A percentile compares a stretch with the other conserved stretches of the same genome.
These are phyloP conservation scores for Meloidogyne chitwoodi DNA, from an alignment of 1,140 invertebrate genomes.

Conservation along the genomic window DNA sequence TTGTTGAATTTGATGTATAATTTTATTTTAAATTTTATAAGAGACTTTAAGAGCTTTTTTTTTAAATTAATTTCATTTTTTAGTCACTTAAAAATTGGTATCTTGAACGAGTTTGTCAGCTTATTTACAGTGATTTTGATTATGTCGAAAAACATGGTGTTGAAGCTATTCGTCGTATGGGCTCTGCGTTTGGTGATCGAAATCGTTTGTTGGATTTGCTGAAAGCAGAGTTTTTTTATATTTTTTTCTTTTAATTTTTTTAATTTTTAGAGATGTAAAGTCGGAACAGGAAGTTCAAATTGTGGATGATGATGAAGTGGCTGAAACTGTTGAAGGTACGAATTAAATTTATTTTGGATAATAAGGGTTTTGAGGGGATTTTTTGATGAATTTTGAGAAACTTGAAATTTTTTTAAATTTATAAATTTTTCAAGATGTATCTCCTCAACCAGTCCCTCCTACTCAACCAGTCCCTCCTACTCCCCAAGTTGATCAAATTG, in stretches of 20 bases:
- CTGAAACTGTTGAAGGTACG: neutral
- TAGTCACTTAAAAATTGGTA: constrained; percentile 12
- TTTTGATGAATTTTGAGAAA: no score
- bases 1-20: constrained; percentile 11
- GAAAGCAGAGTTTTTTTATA: neutral
- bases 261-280: constrained; percentile 1
- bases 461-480: no score
- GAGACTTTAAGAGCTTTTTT: no score
- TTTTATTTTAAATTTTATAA: neutral
- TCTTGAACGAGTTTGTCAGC: constrained; percentile 4
- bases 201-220: neutral
- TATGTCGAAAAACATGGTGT: constrained; percentile 6
- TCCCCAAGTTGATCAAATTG: no score
- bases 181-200: neutral
- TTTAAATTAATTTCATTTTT: no score
- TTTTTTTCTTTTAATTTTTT: neutral
- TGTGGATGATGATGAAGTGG: neutral
- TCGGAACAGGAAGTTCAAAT: neutral
- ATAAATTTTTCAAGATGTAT: no score
- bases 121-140: constrained; percentile 15
- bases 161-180: neutral
- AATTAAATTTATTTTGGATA: no score
- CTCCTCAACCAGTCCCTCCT: no score
- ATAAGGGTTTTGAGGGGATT: no score
- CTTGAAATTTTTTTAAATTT: no score